Conservation (phyloP, 1,140 invertebrate genomes). For the Neodiprion pinetum region DNA sequence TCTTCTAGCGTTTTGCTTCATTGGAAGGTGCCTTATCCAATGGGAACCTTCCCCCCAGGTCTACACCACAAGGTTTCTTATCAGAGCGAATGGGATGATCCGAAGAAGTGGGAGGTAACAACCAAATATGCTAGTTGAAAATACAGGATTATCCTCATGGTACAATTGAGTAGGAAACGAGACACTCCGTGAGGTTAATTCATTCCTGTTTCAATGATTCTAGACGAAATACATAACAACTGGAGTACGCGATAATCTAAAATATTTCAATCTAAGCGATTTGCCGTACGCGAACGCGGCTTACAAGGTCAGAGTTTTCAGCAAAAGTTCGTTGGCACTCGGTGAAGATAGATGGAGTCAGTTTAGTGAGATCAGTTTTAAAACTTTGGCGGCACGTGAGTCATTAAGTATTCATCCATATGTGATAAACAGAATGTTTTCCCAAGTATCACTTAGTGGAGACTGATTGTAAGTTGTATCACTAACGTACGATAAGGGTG, state of each 20-base stretch:
- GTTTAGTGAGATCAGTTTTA: slow-evolving; percentile 57
- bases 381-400: slow-evolving; percentile 61
- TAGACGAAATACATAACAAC: neutral
- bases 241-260: neutral
- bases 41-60: slow-evolving; percentile 66
- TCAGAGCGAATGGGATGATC: slow-evolving; percentile 66
- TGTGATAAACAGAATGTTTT: neutral
- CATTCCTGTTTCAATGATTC: neutral
- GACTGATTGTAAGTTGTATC: too few relatives aligned
- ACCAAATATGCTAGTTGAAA: neutral
- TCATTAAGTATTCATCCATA: neutral
- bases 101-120: slow-evolving; percentile 64
- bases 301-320: slow-evolving; percentile 68
- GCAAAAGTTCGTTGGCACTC: slow-evolving; percentile 51
- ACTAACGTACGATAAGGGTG: too few relatives aligned
- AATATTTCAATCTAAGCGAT: slow-evolving; percentile 51
- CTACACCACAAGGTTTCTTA: slow-evolving; percentile 69
- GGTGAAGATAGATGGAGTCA: slow-evolving; percentile 65
- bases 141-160: neutral
- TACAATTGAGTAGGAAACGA: neutral
- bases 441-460: too few relatives aligned
- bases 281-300: slow-evolving; percentile 66
- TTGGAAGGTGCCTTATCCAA: slow-evolving; percentile 67
- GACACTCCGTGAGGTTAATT: neutral
- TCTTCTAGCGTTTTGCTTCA: slow-evolving; percentile 64